Evolutionary conservation across 2,797 vertebrate genomes (phyloP), one percentile per base, ranked within the genome.

Genomic region (Enteromius treurensis): DNA sequence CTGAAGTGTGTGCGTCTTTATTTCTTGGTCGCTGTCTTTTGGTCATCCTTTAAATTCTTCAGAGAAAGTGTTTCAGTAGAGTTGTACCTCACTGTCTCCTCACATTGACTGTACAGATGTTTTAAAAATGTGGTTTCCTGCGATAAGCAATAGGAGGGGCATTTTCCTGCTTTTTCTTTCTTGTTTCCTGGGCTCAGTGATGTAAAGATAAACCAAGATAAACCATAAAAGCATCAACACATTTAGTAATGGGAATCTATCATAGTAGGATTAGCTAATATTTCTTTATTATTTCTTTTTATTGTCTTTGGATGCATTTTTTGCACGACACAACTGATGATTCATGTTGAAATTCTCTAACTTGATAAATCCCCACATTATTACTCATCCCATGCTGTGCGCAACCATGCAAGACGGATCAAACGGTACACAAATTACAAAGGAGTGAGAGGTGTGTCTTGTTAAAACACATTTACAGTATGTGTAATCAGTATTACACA

Each of bases 61-160:
- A 9, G 53, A 37, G 71, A 69, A 79, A 47, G 13, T 49, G 32
- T 45, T 13, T 14, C 73, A 23, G 53, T 40, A 17, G 45, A 11
- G 9, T 40, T 15, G 45, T 51, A 53, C 29, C 2, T 67, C 19
- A 49, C 32, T 13, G 42, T 79, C 5, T 49, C 21, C 6, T 53
- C 45, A 80, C 74, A n/a, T 15, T 10, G 64, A 42, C 23, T 67
- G 53, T 51, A 51, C 53, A 81, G 83, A 83, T 91, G 87, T 92
- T 94, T 90, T 88, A 86, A 89, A 88, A 93, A 91, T 88, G 88
- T 86, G 85, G 89, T 90, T 92, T 80, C 60, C 69, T 74, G 82
- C 76, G 70, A 34, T 76, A 58, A 69, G 45, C 53, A 45, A 51
- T 83, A 26, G 67, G 84, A 78, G 71, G 68, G 76, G 86, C 64